These are phyloP conservation scores for Adelosebastes latens DNA, from an alignment of 2,797 vertebrate species.

Conservation along the genomic window DNA sequence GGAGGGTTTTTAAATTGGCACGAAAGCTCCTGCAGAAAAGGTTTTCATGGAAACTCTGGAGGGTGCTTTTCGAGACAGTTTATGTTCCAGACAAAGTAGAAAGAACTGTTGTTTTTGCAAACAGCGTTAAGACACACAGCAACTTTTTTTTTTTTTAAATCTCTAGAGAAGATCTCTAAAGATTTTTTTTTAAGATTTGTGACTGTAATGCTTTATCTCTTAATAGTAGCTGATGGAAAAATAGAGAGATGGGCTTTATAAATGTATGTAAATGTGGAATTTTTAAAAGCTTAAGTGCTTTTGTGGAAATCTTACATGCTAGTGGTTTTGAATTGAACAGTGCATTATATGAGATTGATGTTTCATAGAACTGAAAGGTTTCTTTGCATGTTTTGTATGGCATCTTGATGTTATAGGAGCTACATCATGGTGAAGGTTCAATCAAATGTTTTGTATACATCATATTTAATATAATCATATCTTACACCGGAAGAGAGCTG, in stretches of 20 bases:
- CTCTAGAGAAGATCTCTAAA: too few relatives aligned
- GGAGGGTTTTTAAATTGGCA: constrained; percentile 47
- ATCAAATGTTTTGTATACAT: background rate
- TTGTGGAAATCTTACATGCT: background rate
- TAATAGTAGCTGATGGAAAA: background rate
- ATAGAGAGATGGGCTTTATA: background rate
- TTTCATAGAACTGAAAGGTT: background rate
- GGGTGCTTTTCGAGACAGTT: constrained; percentile 43
- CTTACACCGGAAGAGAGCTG: background rate
- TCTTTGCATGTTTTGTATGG: background rate
- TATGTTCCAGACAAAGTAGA: constrained; percentile 17
- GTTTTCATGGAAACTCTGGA: constrained; percentile 44
- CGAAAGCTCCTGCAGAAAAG: constrained; percentile 38
- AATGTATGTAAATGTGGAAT: background rate
- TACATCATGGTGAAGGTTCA: background rate
- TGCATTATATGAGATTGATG: background rate
- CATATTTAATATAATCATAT: background rate
- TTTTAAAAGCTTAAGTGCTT: constrained; percentile 3
- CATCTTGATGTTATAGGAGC: background rate
- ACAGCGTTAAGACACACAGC: background rate
- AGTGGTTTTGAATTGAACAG: background rate
- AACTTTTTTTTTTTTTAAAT: background rate
- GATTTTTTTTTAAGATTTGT: background rate
- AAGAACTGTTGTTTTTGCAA: constrained; percentile 15
- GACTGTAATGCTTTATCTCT: background rate